Evolutionary conservation across 2,113 vertebrate genomes (phyloP), one percentile per base, ranked within the genome.

Genomic region (Baryphthengus martii): DNA sequence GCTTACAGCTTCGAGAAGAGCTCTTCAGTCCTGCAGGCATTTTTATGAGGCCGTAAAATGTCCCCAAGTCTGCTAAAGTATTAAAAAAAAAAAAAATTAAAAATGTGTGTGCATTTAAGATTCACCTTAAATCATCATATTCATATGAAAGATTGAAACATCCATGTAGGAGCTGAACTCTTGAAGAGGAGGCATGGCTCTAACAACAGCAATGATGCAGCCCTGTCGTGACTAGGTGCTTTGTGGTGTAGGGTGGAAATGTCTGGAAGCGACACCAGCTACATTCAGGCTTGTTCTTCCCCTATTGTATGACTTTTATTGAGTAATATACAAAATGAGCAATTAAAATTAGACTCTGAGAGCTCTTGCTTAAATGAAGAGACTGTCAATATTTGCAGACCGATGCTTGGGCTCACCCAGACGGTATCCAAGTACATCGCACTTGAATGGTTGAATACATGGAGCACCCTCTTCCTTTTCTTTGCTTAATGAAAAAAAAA

Each of bases 321-420:
- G 66, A 92, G 68, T n/a, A 86, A 88, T 71, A 77, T 28, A 56
- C 79, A 88, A 81, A 93, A 86, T 0, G 10, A 93, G 76, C 83
- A 70, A 88, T 96, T 88, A 93, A 88, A 95, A 94, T 96, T 68
- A 94, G 65, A 70, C 25, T 92, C 35, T 49, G 76, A 97, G 92
- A 90, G 93, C 95, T 85, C 96, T 95, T 89, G 83, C 79, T 95
- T 61, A 88, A 83, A 86, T 44, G 65, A 93, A 95, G 96, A 93
- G 93, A 89, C 88, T 82, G 95, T 92, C 88, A 94, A 89, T 94
- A 94, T 95, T 96, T 95, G 80, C 77, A 77, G 91, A 95, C 73
- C 0, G 3, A 49, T 45, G 89, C 86, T 88, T 65, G 56, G 80
- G 73, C 88, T 95, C 79, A 63, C 87, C 67, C 95, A 96, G 92